A percentile compares a stretch with the other conserved stretches of the same genome.
Conservation (phyloP, 2,888 invertebrate genomes). For the Cylloceria caligata region DNA sequence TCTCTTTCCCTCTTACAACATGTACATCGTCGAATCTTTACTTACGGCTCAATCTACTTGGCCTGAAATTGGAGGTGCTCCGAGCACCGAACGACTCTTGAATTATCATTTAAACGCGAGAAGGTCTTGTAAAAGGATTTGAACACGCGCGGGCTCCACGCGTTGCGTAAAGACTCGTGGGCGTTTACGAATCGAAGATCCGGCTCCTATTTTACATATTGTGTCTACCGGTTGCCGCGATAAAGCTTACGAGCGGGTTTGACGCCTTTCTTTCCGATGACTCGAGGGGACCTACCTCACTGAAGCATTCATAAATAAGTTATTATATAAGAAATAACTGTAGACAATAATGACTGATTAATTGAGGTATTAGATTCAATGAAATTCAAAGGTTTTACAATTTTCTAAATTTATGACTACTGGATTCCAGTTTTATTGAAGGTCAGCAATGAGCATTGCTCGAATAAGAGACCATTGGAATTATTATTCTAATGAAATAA, state of each 20-base stretch:
- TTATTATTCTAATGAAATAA: background rate
- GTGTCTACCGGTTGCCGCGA: background rate
- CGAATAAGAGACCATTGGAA: background rate
- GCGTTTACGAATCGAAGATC: conserved; percentile 27
- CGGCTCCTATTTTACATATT: conserved; percentile 30
- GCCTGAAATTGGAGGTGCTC: conserved; percentile 42
- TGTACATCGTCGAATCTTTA: conserved; percentile 48
- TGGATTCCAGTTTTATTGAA: background rate
- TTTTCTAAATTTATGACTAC: background rate
- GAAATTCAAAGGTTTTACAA: background rate
- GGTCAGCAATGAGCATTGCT: background rate
- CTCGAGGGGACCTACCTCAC: conserved; percentile 18
- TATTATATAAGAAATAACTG: background rate
- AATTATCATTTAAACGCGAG: conserved; percentile 45
- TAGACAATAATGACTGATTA: background rate
- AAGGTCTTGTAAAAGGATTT: conserved; percentile 35
- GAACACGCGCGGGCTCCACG: background rate
- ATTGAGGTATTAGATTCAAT: conserved; percentile 4
- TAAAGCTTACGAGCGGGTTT: background rate
- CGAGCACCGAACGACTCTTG: conserved; percentile 34
- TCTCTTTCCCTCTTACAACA: conserved; percentile 17
- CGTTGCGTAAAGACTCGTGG: conserved; percentile 47
- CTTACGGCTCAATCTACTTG: conserved; percentile 57
- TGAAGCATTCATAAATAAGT: background rate
- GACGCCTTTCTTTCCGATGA: background rate